Evolutionary conservation across 2,888 invertebrate genomes (phyloP).

Genomic region (Drosophila merina): DNA sequence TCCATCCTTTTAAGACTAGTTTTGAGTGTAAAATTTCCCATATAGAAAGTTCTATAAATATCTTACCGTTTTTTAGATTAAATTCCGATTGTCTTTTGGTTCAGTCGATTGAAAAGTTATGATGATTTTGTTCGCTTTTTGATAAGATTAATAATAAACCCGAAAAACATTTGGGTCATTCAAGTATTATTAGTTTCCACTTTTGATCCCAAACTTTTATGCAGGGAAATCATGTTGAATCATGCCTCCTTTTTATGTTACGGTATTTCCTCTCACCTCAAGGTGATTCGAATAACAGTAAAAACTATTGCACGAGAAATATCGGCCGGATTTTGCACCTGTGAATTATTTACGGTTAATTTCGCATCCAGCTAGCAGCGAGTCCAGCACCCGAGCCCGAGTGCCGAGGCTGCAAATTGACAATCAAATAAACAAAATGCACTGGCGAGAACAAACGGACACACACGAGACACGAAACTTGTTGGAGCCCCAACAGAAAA

Average conservation of each 20-base stretch:
- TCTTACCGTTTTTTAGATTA: constrained; percentile 61
- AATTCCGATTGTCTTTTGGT: constrained; percentile 63
- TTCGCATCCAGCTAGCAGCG: constrained; percentile 55
- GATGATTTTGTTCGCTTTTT: constrained; percentile 1
- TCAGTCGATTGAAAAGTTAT: constrained; percentile 56
- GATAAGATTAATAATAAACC: constrained; percentile 2
- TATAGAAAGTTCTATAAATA: background rate
- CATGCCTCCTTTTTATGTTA: too few relatives aligned
- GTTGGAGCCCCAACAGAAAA: constrained; percentile 54
- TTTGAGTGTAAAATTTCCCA: too few relatives aligned
- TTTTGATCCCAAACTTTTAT: background rate
- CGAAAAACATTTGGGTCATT: background rate
- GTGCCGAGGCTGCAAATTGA: constrained; percentile 62
- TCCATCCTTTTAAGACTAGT: too few relatives aligned
- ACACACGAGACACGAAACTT: constrained; percentile 59
- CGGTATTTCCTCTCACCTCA: too few relatives aligned
- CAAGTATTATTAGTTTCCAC: background rate
- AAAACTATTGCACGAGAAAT: constrained; percentile 60
- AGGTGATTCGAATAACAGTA: background rate
- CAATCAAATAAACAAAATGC: constrained; percentile 57
- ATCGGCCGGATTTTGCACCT: constrained; percentile 64
- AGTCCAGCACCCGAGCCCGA: constrained; percentile 7
- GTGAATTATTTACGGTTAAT: constrained; percentile 76
- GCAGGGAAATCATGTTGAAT: too few relatives aligned
- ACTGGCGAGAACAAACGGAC: constrained; percentile 53